These are phyloP conservation scores for Polietes domitor DNA, from an alignment of 2,888 invertebrate genomes.

Conservation along the genomic window DNA sequence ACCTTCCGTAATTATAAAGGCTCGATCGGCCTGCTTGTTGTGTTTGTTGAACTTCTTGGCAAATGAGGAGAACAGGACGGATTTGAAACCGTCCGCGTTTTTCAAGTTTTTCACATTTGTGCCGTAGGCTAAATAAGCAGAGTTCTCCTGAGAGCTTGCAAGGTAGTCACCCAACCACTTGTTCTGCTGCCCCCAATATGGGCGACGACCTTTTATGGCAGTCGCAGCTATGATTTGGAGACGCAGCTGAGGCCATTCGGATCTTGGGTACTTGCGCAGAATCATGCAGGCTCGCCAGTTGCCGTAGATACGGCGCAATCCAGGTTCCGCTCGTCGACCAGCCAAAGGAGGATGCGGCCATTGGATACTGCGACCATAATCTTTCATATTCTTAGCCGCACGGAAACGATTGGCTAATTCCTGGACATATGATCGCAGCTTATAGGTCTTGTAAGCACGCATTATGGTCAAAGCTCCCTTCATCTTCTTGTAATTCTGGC, in stretches of 20 bases:
- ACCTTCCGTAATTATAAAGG: constrained; percentile 92
- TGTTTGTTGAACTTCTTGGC: constrained; percentile 81
- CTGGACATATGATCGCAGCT: constrained; percentile 87
- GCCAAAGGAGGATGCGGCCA: constrained; percentile 93
- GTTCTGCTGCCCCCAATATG: constrained; percentile 88
- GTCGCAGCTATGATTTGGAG: constrained; percentile 90
- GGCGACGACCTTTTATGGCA: constrained; percentile 83
- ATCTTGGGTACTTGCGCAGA: constrained; percentile 88
- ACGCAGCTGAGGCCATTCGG: constrained; percentile 93
- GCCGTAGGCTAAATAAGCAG: constrained; percentile 85
- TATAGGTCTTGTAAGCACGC: constrained; percentile 88
- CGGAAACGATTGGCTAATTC: constrained; percentile 85
- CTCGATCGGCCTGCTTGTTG: constrained; percentile 92
- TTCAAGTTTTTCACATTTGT: constrained; percentile 86
- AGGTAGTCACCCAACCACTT: constrained; percentile 94
- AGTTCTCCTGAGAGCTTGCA: constrained; percentile 85
- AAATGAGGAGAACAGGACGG: constrained; percentile 81
- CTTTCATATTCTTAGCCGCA: constrained; percentile 85
- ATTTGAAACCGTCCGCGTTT: constrained; percentile 85
- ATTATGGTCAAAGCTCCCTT: constrained; percentile 92
- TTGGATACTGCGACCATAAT: constrained; percentile 88
- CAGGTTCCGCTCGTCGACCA: constrained; percentile 84
- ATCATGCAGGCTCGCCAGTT: constrained; percentile 95
- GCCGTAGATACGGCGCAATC: constrained; percentile 85
- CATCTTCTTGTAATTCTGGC: constrained; percentile 91